phyloP scores from a whole-genome alignment of 30 jellyfish, hydroid and myxozoan species.

The Pelagia noctiluca region DNA sequence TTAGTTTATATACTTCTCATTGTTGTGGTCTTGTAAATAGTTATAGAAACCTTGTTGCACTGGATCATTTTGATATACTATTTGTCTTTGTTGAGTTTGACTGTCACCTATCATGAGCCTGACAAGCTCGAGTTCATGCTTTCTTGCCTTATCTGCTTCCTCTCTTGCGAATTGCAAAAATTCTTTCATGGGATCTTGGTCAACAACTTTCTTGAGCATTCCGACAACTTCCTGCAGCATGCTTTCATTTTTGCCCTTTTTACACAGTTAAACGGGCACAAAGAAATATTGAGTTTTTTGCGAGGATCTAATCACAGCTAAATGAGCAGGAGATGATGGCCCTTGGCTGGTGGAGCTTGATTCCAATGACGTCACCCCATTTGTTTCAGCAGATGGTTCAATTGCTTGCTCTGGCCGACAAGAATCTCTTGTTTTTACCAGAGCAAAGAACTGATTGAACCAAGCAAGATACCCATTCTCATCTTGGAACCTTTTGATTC shows the following conservation, averaged over 20 bases:
- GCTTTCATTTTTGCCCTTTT: background rate
- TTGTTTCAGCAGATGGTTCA: no score
- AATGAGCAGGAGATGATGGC: constrained; percentile 4
- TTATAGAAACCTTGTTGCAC: no score
- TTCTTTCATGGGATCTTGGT: constrained; percentile 1
- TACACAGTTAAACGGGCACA: background rate
- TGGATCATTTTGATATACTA: background rate
- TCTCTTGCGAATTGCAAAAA: constrained; percentile 3
- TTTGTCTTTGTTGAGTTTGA: constrained; percentile 2
- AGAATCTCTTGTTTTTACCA: no score
- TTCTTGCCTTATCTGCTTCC: background rate
- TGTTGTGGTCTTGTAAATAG: no score
- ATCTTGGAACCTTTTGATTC: no score
- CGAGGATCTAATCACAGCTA: background rate
- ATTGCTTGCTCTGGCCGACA: no score
- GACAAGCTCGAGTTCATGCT: background rate
- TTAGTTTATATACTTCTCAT: no score
- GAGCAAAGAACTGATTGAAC: no score
- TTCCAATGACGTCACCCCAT: no score
- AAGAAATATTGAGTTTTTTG: background rate
- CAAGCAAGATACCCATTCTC: no score
- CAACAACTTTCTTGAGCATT: constrained; percentile 3
- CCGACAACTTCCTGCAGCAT: constrained; percentile 5
- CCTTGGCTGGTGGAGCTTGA: no score
- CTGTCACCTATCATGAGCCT: background rate